Percentiles rank a stretch among this genome's conserved stretches.
Conservation (phyloP, 2,113 vertebrate genomes). For the Platichthys flesus region DNA sequence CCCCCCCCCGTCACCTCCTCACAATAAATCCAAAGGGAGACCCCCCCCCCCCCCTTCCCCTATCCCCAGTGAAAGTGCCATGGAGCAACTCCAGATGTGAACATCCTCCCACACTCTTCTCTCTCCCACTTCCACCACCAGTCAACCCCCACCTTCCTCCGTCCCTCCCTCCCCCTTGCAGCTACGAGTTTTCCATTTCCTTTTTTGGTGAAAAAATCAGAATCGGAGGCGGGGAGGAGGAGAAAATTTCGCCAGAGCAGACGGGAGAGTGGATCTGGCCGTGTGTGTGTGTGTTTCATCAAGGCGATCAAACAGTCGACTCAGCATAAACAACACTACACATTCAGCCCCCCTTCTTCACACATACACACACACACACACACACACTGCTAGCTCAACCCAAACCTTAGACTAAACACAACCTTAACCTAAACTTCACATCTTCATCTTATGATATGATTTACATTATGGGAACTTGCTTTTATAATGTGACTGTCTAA, state of each 20-base stretch:
- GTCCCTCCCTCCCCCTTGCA: constrained; percentile 33
- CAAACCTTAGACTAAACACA: no score
- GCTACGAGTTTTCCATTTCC: constrained; percentile 92
- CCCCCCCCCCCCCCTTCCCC: constrained; percentile 83
- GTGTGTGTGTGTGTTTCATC: constrained; percentile 61
- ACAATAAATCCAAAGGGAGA: constrained; percentile 74
- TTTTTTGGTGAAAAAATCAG: constrained; percentile 98
- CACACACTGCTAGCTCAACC: neutral
- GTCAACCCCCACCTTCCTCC: constrained; percentile 21
- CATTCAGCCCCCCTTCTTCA: neutral
- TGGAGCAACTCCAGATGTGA: constrained; percentile 96
- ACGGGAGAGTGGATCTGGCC: constrained; percentile 75
- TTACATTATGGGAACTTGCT: no score
- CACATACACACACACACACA: neutral
- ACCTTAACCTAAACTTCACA: no score
- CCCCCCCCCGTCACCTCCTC: constrained; percentile 53
- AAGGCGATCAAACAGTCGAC: constrained; percentile 71
- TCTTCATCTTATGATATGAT: no score
- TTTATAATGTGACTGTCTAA: no score
- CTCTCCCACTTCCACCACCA: constrained; percentile 61
- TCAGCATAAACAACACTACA: constrained; percentile 71
- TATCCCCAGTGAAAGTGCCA: constrained; percentile 83
- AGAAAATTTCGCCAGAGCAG: constrained; percentile 58
- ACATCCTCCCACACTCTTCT: constrained; percentile 76
- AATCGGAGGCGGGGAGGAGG: constrained; percentile 82